Base-by-base conservation (phyloP, 2,113 vertebrate genomes). In the Lepidiolamprologus cunningtoni region DNA sequence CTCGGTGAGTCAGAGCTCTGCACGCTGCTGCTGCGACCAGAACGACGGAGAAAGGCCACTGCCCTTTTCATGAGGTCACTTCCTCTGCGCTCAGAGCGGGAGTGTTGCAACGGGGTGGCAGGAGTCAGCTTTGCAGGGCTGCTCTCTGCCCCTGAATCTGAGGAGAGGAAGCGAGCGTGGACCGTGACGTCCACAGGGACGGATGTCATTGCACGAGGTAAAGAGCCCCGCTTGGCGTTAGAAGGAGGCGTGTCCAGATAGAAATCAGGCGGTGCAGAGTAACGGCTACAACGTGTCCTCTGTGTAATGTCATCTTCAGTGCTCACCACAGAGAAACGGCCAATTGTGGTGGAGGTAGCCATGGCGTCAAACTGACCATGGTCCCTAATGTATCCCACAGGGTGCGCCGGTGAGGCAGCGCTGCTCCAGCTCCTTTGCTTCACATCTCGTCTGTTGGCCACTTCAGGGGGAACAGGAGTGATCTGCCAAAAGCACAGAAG, bases 241-340 rank as follows among this genome's bases (percentile, higher is more conserved):
- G 96, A 93, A 10, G 97, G 97, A 3, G 96, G 97, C 31, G 97
- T 96, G 4, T 98, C 97, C 94, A 99, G 92, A 94, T 98, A 99
- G 88, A 99, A 98, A 0, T 99, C 98, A 0, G 98, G 98, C 0
- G 98, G 98, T 1, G 99, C 98, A 0, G 99, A 99, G 94, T 98
- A 99, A 71, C 98, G 96, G 92, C 97, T 95, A 95, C 96, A 97
- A 9, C 97, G 97, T 0, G 96, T 97, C 5, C 96, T 95, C 89
- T 97, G 93, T 3, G 98, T 97, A 53, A 97, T 94, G n/a, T 98
- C 97, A 1, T 98, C 98, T 85, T 98, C 97, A 0, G 95, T 96
- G 96, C 97, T 98, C 80, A 98, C 92, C 52, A 99, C 98, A 1
- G 98, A 99, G 94, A 99, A 99, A 83, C 98, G 97, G 81, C 98